Evolutionary conservation across 2,113 vertebrate species (phyloP).

Genomic region (Rousettus leschenaultii): DNA sequence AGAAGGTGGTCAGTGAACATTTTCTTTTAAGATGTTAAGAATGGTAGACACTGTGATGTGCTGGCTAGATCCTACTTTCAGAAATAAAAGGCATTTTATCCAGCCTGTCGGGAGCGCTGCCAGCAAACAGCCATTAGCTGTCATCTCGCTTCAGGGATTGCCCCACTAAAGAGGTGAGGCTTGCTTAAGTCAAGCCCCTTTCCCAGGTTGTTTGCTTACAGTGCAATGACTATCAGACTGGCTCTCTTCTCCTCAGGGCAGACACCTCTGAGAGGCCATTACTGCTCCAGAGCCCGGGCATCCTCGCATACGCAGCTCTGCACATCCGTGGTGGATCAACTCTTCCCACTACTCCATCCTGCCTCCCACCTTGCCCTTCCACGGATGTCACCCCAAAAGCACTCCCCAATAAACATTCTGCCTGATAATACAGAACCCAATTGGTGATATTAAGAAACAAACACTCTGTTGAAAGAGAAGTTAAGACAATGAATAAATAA

Average conservation of each 20-base stretch:
- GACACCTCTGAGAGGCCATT: not conserved
- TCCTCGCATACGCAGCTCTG: rapidly evolving
- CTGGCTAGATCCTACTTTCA: not conserved
- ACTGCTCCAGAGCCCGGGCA: no score
- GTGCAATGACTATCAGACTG: not conserved
- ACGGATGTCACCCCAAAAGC: not conserved
- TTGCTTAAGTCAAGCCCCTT: not conserved
- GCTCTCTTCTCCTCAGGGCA: not conserved
- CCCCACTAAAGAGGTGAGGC: not conserved
- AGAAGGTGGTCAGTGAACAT: not conserved
- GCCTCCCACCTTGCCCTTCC: not conserved
- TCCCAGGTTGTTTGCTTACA: not conserved
- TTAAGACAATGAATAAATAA: not conserved
- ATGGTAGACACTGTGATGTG: not conserved
- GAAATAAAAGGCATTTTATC: constrained; percentile 9
- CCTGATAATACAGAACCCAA: not conserved
- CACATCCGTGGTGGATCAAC: rapidly evolving
- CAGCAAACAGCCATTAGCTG: not conserved
- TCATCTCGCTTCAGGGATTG: no score
- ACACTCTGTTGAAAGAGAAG: not conserved
- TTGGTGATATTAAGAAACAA: not conserved
- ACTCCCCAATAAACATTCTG: not conserved
- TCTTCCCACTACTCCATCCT: not conserved
- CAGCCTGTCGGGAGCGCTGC: not conserved
- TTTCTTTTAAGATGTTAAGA: not conserved